Base-by-base conservation (phyloP, 2,888 invertebrate species). In the Uloborus plumipes region DNA sequence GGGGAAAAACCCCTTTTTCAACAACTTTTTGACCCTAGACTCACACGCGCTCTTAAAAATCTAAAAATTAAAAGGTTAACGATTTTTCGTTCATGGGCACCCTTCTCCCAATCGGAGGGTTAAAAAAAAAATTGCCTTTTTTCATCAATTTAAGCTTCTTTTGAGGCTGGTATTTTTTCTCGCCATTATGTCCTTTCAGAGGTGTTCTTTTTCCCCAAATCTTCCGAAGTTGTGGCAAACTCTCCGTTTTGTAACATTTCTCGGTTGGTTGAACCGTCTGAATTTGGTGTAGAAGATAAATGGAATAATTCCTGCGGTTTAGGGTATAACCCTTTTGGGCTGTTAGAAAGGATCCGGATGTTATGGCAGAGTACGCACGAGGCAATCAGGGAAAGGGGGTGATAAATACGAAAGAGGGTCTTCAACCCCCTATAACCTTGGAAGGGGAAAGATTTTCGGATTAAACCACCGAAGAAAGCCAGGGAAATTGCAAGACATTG, bases 51-150 rank as follows among this genome's bases (percentile, higher is more conserved):
- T 20, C 47, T 47, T 65, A 65, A 58, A 55, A 62, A 58, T 26
- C 58, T 49, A 66, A 74, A n/a, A 74, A 74, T 74, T 74, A 74
- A 74, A 74, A 74, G 74, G 74, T 74, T 74, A 74, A 74, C 74
- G 74, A 74, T 74, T 74, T 74, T 74, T 58, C 65, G 74, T 74
- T 65, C 74, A 31, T 31, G 22, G 31, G 26, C 26, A 61, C 31
- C 61, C 31, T 26, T 64, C 47, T 64, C n/a, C 64, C n/a, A 18
- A 39, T 65, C 65, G 47, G 14, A n/a, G n/a, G n/a, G n/a, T n/a
- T n/a, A n/a, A n/a, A 49, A 39, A 16, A 18, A 39, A 39, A 39
- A 39, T 2, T 39, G 18, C 13, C 22, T 47, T 65, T 65, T 65
- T 65, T 65, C 47, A 22, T n/a, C 22, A 62, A 20, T 26, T 62